Evolutionary conservation across 1,140 invertebrate species (phyloP), one percentile per base, ranked within the genome.

Genomic region (Vollenhovia emeryi): DNA sequence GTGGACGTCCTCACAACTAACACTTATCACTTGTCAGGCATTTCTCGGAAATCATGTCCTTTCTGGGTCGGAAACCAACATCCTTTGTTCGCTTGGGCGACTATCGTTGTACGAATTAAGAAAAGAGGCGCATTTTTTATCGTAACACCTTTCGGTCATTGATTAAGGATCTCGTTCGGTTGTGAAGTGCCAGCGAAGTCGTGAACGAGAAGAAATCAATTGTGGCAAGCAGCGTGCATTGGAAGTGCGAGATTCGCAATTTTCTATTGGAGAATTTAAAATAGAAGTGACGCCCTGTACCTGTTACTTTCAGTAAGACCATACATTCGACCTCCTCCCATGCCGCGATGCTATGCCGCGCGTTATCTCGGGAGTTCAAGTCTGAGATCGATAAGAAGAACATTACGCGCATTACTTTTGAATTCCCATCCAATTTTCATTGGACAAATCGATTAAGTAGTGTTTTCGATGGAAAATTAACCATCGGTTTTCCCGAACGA

Each of bases 11-110:
- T 33, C n/a, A n/a, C 30, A 69, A 80, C 48, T n/a, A 50, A 48
- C n/a, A 64, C 24, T 89, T 88, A 89, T 89, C 88, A 86, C 48
- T 43, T 82, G 40, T 73, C 66, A 21, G 13, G 1, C 40, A 36
- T 59, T 80, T 55, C 68, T 60, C 84, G 87, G 78, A 88, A 76
- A 55, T 45, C 36, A 2, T 57, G 50, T 89, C 36, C 52, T 66
- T 83, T 60, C 64, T 50, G 15, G 59, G 52, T n/a, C 83, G 88
- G 89, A 90, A 87, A 84, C 84, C 24, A 68, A 86, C 74, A 89
- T 89, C 86, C 89, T 89, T 48, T 68, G 13, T 68, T 52, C 13
- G 18, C n/a, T 24, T 6, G 59, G 3, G 15, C 71, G 7, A 45
- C 15, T 57, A 15, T 57, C 62, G 21, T 48, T 66, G 15, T 11